A percentile compares a stretch with the other conserved stretches of the same genome.
Evolutionary conservation across 2,888 invertebrate genomes (phyloP).

Genomic region (Limnephilus marmoratus): DNA sequence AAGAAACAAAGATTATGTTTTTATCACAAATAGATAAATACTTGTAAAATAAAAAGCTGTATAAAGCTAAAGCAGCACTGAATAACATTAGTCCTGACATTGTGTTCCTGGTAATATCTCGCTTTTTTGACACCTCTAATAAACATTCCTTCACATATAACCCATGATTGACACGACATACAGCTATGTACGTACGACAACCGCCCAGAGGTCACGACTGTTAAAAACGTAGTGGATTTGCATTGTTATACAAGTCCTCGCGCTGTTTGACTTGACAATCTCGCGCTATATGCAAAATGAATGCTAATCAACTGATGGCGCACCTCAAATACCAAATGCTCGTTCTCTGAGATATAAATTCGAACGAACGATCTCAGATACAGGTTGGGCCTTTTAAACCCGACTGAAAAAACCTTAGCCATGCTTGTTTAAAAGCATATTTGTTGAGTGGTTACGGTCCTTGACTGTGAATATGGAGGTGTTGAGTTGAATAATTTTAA

Average conservation of each 20-base stretch:
- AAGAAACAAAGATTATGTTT: no score
- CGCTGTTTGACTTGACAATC: conserved; percentile 27
- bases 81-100: background rate
- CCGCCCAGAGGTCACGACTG: background rate
- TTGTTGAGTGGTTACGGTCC: background rate
- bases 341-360: conserved; percentile 12
- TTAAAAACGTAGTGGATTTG: background rate
- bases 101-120: background rate
- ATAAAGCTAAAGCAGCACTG: no score
- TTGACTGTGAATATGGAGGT: no score
- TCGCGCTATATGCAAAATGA: conserved; percentile 5
- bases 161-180: background rate
- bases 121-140: background rate
- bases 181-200: background rate
- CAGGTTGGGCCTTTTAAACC: background rate
- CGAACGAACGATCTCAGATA: background rate
- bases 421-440: no score
- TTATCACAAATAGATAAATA: no score
- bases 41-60: no score
- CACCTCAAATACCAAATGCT: conserved; percentile 33
- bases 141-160: background rate
- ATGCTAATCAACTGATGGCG: background rate
- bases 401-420: background rate
- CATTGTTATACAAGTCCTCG: background rate
- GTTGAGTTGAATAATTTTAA: no score